Evolutionary conservation across 2,113 vertebrate species (phyloP).

Genomic region (Noctilio leporinus): DNA sequence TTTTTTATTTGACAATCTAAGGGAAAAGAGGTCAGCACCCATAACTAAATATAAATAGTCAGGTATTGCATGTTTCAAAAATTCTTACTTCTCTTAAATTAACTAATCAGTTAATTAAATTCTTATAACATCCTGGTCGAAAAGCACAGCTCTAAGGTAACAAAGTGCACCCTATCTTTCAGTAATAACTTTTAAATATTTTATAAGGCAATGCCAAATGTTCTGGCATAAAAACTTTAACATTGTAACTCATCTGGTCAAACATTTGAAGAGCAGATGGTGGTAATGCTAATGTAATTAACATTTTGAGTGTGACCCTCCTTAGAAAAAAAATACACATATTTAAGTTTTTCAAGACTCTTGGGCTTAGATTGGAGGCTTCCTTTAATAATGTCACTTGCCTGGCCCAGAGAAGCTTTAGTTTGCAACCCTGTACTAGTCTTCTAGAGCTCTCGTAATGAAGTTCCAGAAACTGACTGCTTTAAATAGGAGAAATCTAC

Average conservation of each 20-base stretch:
- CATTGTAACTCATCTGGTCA: constrained; percentile 4
- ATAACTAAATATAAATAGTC: neutral
- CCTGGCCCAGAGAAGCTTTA: neutral
- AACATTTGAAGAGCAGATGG: neutral
- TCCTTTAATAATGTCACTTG: neutral
- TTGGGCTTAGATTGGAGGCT: neutral
- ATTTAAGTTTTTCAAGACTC: neutral
- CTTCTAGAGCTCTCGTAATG: neutral
- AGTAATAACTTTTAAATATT: neutral
- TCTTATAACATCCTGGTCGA: neutral
- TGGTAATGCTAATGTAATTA: neutral
- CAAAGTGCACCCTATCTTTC: neutral
- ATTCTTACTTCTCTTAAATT: too few relatives aligned
- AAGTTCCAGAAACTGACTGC: neutral
- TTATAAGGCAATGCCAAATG: neutral
- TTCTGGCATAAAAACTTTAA: neutral
- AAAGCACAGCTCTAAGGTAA: neutral
- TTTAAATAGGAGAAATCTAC: neutral
- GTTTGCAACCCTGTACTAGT: neutral
- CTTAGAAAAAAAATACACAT: neutral
- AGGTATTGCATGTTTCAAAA: neutral
- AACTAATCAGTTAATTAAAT: too few relatives aligned
- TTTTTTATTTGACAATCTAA: neutral
- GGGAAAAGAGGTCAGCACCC: neutral
- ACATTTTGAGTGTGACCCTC: neutral